These are phyloP conservation scores for Nettapus auritus DNA, from an alignment of 2,113 vertebrate genomes.

Conservation along the genomic window DNA sequence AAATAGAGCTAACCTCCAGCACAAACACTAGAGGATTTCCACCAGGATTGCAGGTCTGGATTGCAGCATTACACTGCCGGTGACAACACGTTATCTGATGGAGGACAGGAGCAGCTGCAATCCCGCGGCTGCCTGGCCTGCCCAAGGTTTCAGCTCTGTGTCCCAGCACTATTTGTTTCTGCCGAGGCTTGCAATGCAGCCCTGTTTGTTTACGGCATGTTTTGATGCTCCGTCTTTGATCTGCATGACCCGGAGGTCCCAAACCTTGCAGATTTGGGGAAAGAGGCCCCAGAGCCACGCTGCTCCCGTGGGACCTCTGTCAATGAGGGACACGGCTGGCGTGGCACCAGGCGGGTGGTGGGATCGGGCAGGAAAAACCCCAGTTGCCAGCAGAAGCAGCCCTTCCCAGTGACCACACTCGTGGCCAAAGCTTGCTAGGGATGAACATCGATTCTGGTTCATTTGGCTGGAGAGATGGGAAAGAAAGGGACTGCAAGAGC, in stretches of 20 bases:
- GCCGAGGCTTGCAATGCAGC: background rate
- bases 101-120: background rate
- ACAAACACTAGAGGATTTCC: slow-evolving; percentile 64
- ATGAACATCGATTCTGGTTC: background rate
- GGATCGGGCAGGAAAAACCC: background rate
- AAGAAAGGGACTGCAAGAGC: background rate
- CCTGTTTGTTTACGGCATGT: background rate
- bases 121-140: background rate
- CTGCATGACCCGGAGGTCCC: background rate
- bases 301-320: fast-evolving
- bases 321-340: background rate
- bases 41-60: slow-evolving; percentile 39
- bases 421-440: background rate
- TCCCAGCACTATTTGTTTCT: background rate
- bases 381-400: background rate
- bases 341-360: fast-evolving
- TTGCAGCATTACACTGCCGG: slow-evolving; percentile 20
- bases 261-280: background rate
- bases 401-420: background rate
- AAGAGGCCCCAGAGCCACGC: background rate
- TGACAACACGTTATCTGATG: background rate
- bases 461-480: fast-evolving
- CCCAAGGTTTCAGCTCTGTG: background rate
- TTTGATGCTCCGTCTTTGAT: background rate
- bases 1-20: slow-evolving; percentile 70